phyloP scores from a whole-genome alignment of 2,113 vertebrate species.

The Lanius ludovicianus region DNA sequence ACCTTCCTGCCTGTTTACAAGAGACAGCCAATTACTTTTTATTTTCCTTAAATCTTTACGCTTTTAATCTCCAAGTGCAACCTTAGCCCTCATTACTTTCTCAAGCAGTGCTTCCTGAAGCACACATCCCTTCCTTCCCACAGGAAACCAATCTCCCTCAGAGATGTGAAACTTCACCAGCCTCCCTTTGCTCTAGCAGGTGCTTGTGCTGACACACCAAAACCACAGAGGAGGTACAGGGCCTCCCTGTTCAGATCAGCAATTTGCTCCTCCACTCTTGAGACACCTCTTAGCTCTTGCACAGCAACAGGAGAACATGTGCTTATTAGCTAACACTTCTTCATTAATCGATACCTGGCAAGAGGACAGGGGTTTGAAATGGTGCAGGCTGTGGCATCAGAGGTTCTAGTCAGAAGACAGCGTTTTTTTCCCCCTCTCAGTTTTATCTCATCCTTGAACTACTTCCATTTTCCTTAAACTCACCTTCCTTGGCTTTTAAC shows the following conservation, averaged over 20 bases:
- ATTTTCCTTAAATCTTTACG: neutral
- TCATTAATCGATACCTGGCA: neutral
- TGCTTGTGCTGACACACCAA: neutral
- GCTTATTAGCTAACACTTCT: neutral
- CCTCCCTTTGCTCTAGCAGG: neutral
- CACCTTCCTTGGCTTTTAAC: neutral
- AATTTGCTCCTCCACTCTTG: neutral
- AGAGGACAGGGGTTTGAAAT: neutral
- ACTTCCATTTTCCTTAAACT: neutral
- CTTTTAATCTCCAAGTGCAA: neutral
- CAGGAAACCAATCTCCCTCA: neutral
- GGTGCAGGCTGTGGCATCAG: neutral
- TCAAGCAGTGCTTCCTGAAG: neutral
- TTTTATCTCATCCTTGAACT: neutral
- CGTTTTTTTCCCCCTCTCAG: neutral
- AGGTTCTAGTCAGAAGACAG: neutral
- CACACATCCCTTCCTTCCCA: neutral
- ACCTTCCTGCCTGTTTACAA: neutral
- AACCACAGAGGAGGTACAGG: neutral
- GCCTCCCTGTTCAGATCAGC: neutral
- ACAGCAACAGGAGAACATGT: rapidly evolving
- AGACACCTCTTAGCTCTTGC: neutral
- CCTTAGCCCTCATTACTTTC: neutral
- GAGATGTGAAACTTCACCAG: neutral
- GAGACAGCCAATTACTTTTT: neutral